Base-by-base conservation (phyloP, 2,113 vertebrate species). In the Ammospiza nelsoni region DNA sequence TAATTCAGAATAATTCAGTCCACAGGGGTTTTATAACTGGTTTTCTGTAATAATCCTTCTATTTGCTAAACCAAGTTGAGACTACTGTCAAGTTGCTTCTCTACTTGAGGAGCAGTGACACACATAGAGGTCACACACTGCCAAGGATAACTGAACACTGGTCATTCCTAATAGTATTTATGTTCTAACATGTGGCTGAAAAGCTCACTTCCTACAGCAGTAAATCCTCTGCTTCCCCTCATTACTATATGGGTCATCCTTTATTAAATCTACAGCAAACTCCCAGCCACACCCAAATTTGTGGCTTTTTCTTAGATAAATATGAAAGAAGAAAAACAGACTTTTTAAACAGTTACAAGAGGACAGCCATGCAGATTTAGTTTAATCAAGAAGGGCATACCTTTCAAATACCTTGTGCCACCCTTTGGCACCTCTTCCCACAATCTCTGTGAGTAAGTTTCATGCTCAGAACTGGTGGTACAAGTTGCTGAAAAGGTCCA, bases 31-130 rank as follows among this genome's bases (percentile, higher is more conserved):
- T 87, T 62, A 78, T 46, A 52, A 87, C 46, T 54, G 58, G 22
- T 89, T 87, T 95, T 46, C 59, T 24, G 9, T n/a, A 93, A 74
- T 89, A 74, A 89, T 57, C 61, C 41, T 89, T 39, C 37, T 78
- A 49, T 39, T 84, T 87, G n/a, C 55, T 75, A 81, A 89, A 66
- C 6, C 31, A 71, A 67, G n/a, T 39, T 3, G 3, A 89, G 20
- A 78, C 39, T 71, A 71, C 31, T 67, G 65, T 84, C 65, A 81
- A 46, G 39, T 51, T 78, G 37, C 69, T 91, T 87, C 33, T 67
- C 31, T 59, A 12, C 63, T 52, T 80, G 35, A 90, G 62, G 31
- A 62, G 25, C 18, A 12, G 15, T 65, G 18, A 73, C 52, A 77
- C 24, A 55, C 24, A 44, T 15, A 51, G 0, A 84, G 59, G 54